Percentiles rank a stretch among this genome's conserved stretches.
These are phyloP conservation scores for Malthinus flaveolus DNA, from an alignment of 2,888 invertebrate species.

Conservation along the genomic window DNA sequence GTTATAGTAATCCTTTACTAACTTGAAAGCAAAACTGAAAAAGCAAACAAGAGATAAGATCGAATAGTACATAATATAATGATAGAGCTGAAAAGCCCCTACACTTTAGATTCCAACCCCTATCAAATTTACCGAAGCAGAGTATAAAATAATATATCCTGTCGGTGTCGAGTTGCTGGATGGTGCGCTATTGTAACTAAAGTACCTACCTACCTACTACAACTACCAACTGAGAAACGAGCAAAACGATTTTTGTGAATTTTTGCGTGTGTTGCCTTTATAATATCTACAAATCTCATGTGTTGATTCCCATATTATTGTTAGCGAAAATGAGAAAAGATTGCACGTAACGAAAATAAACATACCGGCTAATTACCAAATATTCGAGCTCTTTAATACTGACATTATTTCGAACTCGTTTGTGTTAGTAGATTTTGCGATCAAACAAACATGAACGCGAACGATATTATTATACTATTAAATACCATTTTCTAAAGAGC, in stretches of 20 bases:
- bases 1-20: conserved; percentile 5
- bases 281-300: conserved; percentile 36
- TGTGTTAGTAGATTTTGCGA: too few relatives aligned
- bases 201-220: neutral
- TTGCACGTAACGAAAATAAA: conserved; percentile 19
- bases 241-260: conserved; percentile 23
- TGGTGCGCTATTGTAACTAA: conserved; percentile 30
- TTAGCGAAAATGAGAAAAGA: conserved; percentile 27
- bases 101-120: conserved; percentile 17
- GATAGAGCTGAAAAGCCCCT: conserved; percentile 14
- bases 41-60: conserved; percentile 18
- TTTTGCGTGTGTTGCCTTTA: conserved; percentile 30
- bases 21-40: conserved; percentile 9
- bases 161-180: conserved; percentile 35
- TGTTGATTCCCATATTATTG: conserved; percentile 36
- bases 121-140: conserved; percentile 27
- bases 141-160: conserved; percentile 36
- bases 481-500: too few relatives aligned
- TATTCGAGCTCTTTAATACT: too few relatives aligned
- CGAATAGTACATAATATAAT: conserved; percentile 7
- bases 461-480: too few relatives aligned
- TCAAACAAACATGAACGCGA: too few relatives aligned
- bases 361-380: neutral
- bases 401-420: too few relatives aligned
- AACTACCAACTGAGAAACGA: conserved; percentile 14